Evolutionary conservation across 2,797 vertebrate species (phyloP), one percentile per base, ranked within the genome.

Genomic region (Podarcis lilfordi): DNA sequence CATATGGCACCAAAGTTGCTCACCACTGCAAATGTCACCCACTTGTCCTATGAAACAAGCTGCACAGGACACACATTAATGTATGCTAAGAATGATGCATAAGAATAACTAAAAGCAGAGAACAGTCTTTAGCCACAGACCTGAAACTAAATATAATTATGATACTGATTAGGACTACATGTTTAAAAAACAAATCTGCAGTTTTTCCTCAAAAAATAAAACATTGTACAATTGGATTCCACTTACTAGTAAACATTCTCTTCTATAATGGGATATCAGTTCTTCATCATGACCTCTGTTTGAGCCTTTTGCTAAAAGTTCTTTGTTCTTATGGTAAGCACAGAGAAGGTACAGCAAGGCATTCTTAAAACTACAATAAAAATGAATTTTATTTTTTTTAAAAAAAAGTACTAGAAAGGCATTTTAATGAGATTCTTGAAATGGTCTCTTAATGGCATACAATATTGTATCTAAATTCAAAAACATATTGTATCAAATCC

Each of bases 181-280:
- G 50, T 55, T 55, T 55, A 55, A 55, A 55, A 55, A 15, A 29
- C 19, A 32, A 80, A 61, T 50, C 21, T 23, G 21, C 19, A n/a
- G 4, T 81, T 74, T 4, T 15, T 32, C 35, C 40, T 81, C 23
- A 27, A 69, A 19, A 27, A 69, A 19, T 75, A 76, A 40, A 88
- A 66, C 66, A 82, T 82, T 77, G 17, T 89, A 59, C 71, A 64
- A n/a, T 15, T 45, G 59, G 15, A 71, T 86, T 90, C 82, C 84
- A 97, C 98, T 99, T 98, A 99, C 99, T 95, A 99, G 97, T 95
- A 99, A 97, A 96, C 99, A 99, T 95, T 99, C 98, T 92, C 99
- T 97, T 89, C 99, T 98, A 96, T 99, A 99, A 96, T 98, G 97
- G 61, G 98, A 98, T 27, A 99, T 97, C 71, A 99, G 93, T 90